A percentile compares a stretch with the other conserved stretches of the same genome.
Conservation (phyloP, 2,888 invertebrate species). For the Koerneria pararmatus region DNA sequence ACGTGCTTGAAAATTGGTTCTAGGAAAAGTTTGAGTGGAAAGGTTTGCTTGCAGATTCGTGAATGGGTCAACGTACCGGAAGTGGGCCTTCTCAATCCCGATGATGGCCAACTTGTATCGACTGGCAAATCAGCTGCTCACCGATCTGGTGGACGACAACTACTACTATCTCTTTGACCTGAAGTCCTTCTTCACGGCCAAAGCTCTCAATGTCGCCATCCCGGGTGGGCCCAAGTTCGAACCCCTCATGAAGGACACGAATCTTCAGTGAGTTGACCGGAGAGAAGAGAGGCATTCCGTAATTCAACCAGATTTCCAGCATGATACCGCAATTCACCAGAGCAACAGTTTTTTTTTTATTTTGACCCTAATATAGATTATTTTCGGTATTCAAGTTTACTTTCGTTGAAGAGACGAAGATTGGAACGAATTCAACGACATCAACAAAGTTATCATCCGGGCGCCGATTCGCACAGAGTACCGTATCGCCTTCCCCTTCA, state of each 20-base stretch:
- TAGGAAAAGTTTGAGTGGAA: background rate
- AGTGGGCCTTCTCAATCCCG: conserved; percentile 88
- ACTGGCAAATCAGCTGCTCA: conserved; percentile 91
- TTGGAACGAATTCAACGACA: conserved; percentile 99
- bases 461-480: conserved; percentile 98
- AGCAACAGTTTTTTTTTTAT: background rate
- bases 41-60: conserved; percentile 68
- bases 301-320: no score
- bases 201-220: conserved; percentile 97
- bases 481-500: conserved; percentile 95
- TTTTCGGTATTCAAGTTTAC: no score
- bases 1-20: conserved; percentile 10
- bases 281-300: no score
- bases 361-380: no score
- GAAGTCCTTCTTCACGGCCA: conserved; percentile 98
- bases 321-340: no score
- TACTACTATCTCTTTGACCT: conserved; percentile 98
- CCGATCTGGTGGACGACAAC: conserved; percentile 88
- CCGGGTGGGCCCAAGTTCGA: conserved; percentile 99
- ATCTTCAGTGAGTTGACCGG: conserved; percentile 73
- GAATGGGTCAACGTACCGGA: conserved; percentile 92
- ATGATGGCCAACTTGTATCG: conserved; percentile 97
- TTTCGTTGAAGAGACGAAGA: conserved; percentile 84
- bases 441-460: conserved; percentile 98
- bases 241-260: conserved; percentile 94